Conservation (phyloP, 2,113 vertebrate species). For the Oryzias javanicus region DNA sequence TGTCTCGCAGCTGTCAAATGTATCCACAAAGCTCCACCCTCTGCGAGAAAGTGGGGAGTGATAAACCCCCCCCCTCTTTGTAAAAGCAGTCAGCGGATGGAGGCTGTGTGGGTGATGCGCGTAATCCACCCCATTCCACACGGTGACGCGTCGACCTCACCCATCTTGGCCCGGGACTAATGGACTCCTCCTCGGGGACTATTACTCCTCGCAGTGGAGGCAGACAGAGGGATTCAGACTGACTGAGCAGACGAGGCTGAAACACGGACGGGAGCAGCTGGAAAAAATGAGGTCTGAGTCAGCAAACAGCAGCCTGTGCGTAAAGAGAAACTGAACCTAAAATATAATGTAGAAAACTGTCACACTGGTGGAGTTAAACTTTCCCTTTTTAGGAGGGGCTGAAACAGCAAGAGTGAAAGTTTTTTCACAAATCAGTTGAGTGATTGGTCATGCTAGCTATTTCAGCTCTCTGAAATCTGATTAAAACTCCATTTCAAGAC, state of each 20-base stretch:
- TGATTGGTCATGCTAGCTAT: too few relatives aligned
- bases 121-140: constrained; percentile 54
- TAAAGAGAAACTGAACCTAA: too few relatives aligned
- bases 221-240: not conserved
- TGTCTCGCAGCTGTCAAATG: constrained; percentile 75
- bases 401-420: too few relatives aligned
- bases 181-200: constrained; percentile 28
- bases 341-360: too few relatives aligned
- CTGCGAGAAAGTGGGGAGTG: constrained; percentile 38
- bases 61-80: constrained; percentile 14
- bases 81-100: constrained; percentile 51
- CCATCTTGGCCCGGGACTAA: constrained; percentile 44
- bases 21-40: constrained; percentile 56
- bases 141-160: constrained; percentile 62
- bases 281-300: not conserved
- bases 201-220: constrained; percentile 13
- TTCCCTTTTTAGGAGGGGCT: too few relatives aligned
- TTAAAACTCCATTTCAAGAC: too few relatives aligned
- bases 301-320: not conserved
- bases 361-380: too few relatives aligned
- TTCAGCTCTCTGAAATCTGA: too few relatives aligned
- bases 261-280: not conserved
- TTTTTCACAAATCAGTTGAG: too few relatives aligned
- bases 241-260: not conserved
- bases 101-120: constrained; percentile 28